phyloP scores from a whole-genome alignment of 2,113 vertebrate species.

The Zosterops hypoxanthus region DNA sequence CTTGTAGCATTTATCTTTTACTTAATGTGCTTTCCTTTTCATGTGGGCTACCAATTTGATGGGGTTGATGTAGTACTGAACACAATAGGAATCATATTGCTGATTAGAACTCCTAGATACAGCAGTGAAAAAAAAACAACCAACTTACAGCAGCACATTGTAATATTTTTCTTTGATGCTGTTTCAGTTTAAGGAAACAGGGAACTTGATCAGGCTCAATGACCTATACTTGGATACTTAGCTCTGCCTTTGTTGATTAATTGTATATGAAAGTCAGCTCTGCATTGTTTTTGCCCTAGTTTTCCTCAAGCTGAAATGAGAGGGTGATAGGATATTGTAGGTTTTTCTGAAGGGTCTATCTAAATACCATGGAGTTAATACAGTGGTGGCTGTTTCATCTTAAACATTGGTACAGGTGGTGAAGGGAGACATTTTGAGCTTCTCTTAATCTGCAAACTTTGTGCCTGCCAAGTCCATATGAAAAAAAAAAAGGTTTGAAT shows the following conservation, averaged over 20 bases:
- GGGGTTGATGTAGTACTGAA: neutral
- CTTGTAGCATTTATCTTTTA: neutral
- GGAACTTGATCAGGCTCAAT: neutral
- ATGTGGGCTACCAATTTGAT: neutral
- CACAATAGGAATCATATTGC: neutral
- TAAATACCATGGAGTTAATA: neutral
- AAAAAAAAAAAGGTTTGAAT: neutral
- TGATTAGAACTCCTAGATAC: neutral
- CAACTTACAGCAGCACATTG: neutral
- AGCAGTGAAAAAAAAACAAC: neutral
- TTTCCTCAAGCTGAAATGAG: neutral
- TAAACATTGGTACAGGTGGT: neutral
- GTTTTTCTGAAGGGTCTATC: neutral
- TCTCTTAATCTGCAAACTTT: neutral
- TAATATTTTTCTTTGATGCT: slow-evolving; percentile 11
- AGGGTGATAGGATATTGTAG: neutral
- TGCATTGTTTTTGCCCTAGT: neutral
- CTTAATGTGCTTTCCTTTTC: neutral
- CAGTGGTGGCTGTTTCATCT: neutral
- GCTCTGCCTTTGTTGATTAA: neutral
- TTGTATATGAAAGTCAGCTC: neutral
- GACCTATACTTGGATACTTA: neutral
- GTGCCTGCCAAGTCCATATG: neutral
- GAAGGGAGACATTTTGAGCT: neutral
- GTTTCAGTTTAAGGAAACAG: neutral